A percentile compares a stretch with the other conserved stretches of the same genome.
Conservation (phyloP, 2,888 invertebrate species). For the Drosophila yooni region DNA sequence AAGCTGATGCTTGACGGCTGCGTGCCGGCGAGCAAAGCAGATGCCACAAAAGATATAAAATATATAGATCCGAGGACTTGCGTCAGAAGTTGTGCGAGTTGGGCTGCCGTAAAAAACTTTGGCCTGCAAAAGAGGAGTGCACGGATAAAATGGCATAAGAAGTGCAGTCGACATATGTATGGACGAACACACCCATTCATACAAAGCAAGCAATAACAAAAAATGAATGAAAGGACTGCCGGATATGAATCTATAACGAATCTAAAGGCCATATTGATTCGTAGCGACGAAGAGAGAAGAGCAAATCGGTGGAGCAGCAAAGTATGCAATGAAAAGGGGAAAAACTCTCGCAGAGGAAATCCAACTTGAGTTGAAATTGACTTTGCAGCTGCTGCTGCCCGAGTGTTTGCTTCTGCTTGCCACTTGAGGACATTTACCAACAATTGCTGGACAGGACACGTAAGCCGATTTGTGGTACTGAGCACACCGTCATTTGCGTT, state of each 20-base stretch:
- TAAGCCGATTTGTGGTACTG: conserved; percentile 66
- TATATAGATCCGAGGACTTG: conserved; percentile 32
- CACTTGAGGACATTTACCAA: conserved; percentile 29
- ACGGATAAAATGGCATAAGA: conserved; percentile 16
- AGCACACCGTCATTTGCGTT: conserved; percentile 53
- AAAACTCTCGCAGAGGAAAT: conserved; percentile 49
- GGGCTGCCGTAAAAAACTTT: conserved; percentile 35
- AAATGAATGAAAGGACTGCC: conserved; percentile 9
- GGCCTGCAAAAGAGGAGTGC: conserved; percentile 17
- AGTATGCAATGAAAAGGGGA: conserved; percentile 64
- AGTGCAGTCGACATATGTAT: conserved; percentile 12
- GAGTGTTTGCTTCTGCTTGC: conserved; percentile 11
- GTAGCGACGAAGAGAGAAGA: not conserved
- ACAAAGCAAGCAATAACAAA: conserved; percentile 6
- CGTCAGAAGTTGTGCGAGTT: conserved; percentile 17
- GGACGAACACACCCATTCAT: conserved; percentile 41
- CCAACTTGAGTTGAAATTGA: conserved; percentile 71
- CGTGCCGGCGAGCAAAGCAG: not conserved
- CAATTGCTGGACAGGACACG: conserved; percentile 34
- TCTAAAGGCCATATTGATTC: conserved; percentile 61
- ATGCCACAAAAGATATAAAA: conserved; percentile 35
- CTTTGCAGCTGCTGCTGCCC: conserved; percentile 36
- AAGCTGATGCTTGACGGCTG: conserved; percentile 6
- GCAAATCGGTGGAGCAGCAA: conserved; percentile 39
- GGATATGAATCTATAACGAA: conserved; percentile 73